Base-by-base conservation (phyloP, 2,888 invertebrate genomes). In the Drosophila paramelanica region DNA sequence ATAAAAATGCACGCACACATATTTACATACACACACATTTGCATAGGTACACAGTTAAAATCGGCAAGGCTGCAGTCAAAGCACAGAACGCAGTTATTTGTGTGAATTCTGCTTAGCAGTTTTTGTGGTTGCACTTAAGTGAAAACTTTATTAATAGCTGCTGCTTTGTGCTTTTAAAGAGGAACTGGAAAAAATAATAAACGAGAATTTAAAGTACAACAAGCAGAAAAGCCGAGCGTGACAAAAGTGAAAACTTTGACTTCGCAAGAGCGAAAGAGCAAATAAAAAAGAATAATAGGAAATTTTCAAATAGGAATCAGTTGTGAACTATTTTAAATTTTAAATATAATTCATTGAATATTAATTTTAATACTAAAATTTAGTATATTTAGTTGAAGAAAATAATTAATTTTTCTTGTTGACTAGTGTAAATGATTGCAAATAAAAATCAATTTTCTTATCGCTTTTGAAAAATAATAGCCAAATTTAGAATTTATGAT, bases 31-130 rank as follows among this genome's bases (percentile, higher is more conserved):
- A 52, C 8, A 33, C 13, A 38, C 17, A 31, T 4, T 50, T 10
- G 17, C 38, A 25, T 13, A 43, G 10, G 42, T 4, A 31, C 7
- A 41, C 45, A 43, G 13, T 6, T 31, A 31, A 67, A 52, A n/a
- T 47, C 60, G 46, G 13, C 39, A 33, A 39, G 56, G 36, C 50
- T 46, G 57, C 49, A 53, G 46, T 60, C 49, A 59, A 68, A 55
- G 59, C 52, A 64, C 52, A 64, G 39, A 42, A 58, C 41, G 60
- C 68, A 68, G 73, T 77, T 73, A 64, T 73, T 67, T 67, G 65
- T 59, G 61, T 47, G 52, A 25, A 43, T 73, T 77, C 47, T 57
- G 57, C 67, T 53, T 46, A 38, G 46, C 8, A 43, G 52, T 43
- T 42, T 47, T 46, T 69, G 56, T 17, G 56, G 56, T 31, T 72